Evolutionary conservation across 2,797 vertebrate genomes (phyloP).

Genomic region (Yasuhikotakia modesta): DNA sequence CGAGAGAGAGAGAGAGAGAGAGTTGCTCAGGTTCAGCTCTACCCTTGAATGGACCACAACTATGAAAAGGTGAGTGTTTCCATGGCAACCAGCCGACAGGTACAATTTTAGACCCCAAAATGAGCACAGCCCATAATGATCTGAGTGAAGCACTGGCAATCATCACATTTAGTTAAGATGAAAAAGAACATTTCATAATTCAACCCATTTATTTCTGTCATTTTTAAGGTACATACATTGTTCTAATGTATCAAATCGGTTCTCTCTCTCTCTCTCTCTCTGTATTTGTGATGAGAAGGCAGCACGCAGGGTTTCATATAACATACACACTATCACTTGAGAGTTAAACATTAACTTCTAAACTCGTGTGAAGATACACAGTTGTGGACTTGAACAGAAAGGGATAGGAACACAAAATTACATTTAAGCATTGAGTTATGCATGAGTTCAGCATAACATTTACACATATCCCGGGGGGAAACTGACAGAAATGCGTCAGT

Average conservation of each 20-base stretch:
- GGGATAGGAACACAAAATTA: too few species aligned
- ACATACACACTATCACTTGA: constrained; percentile 12
- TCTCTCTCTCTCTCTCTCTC: too few species aligned
- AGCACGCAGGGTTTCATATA: constrained; percentile 5
- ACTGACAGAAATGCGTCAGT: background rate
- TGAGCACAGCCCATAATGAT: constrained; percentile 35
- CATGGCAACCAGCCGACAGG: constrained; percentile 59
- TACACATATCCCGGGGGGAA: too few species aligned
- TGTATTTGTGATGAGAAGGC: background rate
- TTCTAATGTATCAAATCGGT: background rate
- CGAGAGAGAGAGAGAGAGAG: too few species aligned
- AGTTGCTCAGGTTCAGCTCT: constrained; percentile 29
- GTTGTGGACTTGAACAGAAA: background rate
- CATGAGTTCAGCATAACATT: too few species aligned
- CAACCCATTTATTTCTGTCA: background rate
- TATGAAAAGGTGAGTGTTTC: constrained; percentile 49
- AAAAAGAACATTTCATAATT: constrained; percentile 17
- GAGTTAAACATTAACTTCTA: too few species aligned
- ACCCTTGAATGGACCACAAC: constrained; percentile 45
- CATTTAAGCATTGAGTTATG: too few species aligned
- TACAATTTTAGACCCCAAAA: constrained; percentile 51
- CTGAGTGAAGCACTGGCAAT: background rate
- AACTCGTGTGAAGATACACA: background rate
- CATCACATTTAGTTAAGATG: constrained; percentile 13
- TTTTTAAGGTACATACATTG: background rate